phyloP scores from a whole-genome alignment of 2,113 vertebrate genomes.

The Tyto alba region DNA sequence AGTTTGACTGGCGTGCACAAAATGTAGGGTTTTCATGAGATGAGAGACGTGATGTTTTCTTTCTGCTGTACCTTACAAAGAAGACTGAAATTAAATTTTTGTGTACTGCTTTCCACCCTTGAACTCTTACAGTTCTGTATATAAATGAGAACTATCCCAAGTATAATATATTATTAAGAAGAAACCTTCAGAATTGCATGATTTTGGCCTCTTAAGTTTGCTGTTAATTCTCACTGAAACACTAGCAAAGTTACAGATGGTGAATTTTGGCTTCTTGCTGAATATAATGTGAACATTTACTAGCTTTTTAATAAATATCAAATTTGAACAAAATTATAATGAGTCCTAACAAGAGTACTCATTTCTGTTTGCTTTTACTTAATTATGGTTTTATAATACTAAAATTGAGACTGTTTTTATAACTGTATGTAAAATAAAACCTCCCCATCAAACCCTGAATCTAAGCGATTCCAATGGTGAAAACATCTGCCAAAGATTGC shows the following conservation, averaged over 20 bases:
- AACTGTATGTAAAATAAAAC: not conserved
- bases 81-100: not conserved
- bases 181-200: not conserved
- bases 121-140: not conserved
- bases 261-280: not conserved
- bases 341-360: not conserved
- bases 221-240: not conserved
- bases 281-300: not conserved
- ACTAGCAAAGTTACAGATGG: not conserved
- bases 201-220: not conserved
- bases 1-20: not conserved
- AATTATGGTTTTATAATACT: not conserved
- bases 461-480: not conserved
- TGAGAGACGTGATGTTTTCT: not conserved
- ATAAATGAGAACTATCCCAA: not conserved
- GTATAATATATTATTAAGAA: not conserved
- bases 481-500: not conserved
- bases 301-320: not conserved
- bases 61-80: not conserved
- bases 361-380: not conserved
- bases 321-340: not conserved
- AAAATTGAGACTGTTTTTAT: not conserved
- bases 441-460: not conserved
- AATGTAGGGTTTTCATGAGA: not conserved
- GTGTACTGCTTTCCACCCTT: not conserved